A percentile compares a stretch with the other conserved stretches of the same genome.
Evolutionary conservation across 2,113 vertebrate species (phyloP).

Genomic region (Egretta garzetta): DNA sequence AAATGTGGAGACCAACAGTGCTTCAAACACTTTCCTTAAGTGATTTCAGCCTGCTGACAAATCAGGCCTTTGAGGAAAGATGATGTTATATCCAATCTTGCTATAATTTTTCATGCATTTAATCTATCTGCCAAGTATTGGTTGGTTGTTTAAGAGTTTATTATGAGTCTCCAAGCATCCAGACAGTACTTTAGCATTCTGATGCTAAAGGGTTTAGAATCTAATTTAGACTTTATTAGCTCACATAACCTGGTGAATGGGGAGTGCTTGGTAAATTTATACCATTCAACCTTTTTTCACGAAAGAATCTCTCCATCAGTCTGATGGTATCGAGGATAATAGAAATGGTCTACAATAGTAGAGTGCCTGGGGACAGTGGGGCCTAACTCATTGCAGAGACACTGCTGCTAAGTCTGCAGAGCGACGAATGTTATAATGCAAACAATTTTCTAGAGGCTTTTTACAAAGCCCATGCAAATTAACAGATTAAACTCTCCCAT

Average conservation of each 20-base stretch:
- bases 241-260: neutral
- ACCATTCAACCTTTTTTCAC: neutral
- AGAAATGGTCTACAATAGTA: neutral
- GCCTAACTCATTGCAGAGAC: neutral
- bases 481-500: neutral
- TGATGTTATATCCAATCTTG: neutral
- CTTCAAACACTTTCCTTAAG: neutral
- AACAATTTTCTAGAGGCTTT: neutral
- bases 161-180: neutral
- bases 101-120: conserved; percentile 25
- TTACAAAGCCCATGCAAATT: neutral
- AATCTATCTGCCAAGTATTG: conserved; percentile 7
- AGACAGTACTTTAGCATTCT: neutral
- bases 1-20: neutral
- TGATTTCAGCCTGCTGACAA: conserved; percentile 15
- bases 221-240: conserved; percentile 45
- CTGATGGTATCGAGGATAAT: neutral
- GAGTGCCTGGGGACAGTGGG: neutral
- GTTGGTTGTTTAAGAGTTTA: neutral
- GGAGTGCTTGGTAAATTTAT: neutral
- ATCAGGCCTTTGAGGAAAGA: neutral
- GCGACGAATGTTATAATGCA: neutral
- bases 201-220: conserved; percentile 22
- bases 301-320: neutral
- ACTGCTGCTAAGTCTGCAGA: neutral